Conservation (phyloP, 2,113 vertebrate genomes). For the Balaenoptera acutorostrata region DNA sequence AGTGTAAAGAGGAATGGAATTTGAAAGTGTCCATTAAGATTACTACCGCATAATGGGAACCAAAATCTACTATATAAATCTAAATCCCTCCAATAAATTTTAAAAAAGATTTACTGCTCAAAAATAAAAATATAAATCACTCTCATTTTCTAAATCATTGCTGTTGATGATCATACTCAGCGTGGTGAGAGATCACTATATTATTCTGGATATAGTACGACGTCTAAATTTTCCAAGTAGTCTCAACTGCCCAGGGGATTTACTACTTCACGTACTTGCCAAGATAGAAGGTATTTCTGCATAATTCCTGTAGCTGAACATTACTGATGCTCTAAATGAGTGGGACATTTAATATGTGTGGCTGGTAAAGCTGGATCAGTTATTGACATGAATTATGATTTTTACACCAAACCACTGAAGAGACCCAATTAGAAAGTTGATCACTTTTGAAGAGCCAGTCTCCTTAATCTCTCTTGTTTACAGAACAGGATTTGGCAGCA, state of each 20-base stretch:
- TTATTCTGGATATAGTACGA: slow-evolving; percentile 60
- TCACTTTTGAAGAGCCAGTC: not conserved
- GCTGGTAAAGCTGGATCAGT: slow-evolving; percentile 19
- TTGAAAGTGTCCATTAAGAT: slow-evolving; percentile 64
- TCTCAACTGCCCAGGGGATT: slow-evolving; percentile 58
- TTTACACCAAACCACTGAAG: slow-evolving; percentile 27
- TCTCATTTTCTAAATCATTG: slow-evolving; percentile 67
- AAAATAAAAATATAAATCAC: slow-evolving; percentile 75
- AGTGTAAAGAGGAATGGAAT: slow-evolving; percentile 72
- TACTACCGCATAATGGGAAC: slow-evolving; percentile 55
- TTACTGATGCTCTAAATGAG: slow-evolving; percentile 45
- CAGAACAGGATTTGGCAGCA: not conserved
- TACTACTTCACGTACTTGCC: slow-evolving; percentile 59
- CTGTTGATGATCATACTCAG: slow-evolving; percentile 47
- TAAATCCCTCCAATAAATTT: slow-evolving; percentile 68
- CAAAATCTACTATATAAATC: slow-evolving; percentile 67
- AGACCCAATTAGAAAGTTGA: slow-evolving; percentile 54
- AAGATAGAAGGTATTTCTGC: slow-evolving; percentile 60
- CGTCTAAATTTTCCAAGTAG: slow-evolving; percentile 61
- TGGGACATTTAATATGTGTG: slow-evolving; percentile 52
- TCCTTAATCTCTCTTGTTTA: not conserved
- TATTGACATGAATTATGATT: slow-evolving; percentile 57
- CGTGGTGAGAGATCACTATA: slow-evolving; percentile 56
- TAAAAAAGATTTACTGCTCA: slow-evolving; percentile 62
- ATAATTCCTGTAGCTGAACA: slow-evolving; percentile 59